Base-by-base conservation (phyloP, 2,888 invertebrate species). In the Gonocerus acuteangulatus region DNA sequence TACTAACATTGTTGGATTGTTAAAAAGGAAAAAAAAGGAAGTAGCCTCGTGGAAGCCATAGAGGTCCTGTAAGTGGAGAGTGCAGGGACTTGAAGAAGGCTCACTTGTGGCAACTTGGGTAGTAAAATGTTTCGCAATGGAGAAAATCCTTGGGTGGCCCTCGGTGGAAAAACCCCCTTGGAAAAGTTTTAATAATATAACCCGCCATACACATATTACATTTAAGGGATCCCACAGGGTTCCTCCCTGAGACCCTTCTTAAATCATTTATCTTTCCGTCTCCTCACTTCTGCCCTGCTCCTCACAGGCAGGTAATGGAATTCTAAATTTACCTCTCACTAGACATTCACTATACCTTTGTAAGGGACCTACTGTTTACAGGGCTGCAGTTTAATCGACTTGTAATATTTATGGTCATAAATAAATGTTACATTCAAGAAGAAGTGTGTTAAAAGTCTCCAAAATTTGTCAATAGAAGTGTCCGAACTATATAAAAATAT, bases 101-200 rank as follows among this genome's bases (percentile, higher is more conserved):
- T 9, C 42, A 16, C 54, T 54, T 16, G 54, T 54, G 54, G 23
- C 42, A 54, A 15, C 39, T 39, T 36, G 21, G 54, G 42, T 36
- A 19, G 54, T 54, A 54, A 54, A 54, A 54, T 54, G 54, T 11
- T 54, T 16, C 15, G 22, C 22, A 23, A 54, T 54, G 54, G 54
- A 22, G 54, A 42, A 54, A 54, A 54, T 54, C 54, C 54, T 54
- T 42, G 27, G 51, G 9, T 9, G 27, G 27, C 27, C 27, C 27
- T 27, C 9, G 54, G n/a, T 13, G 6, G 42, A 36, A 42, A 54
- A 54, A 9, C 54, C 54, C n/a, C n/a, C 54, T 54, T 22, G 54
- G 42, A 2, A 54, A 54, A 54, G 22, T 54, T 54, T 54, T 54
- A 54, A 54, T 54, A 54, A 54, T 54, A 54, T 54, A 54, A 54